These are phyloP conservation scores for Helicoverpa zea DNA, from an alignment of 1,140 invertebrate species.

Conservation along the genomic window DNA sequence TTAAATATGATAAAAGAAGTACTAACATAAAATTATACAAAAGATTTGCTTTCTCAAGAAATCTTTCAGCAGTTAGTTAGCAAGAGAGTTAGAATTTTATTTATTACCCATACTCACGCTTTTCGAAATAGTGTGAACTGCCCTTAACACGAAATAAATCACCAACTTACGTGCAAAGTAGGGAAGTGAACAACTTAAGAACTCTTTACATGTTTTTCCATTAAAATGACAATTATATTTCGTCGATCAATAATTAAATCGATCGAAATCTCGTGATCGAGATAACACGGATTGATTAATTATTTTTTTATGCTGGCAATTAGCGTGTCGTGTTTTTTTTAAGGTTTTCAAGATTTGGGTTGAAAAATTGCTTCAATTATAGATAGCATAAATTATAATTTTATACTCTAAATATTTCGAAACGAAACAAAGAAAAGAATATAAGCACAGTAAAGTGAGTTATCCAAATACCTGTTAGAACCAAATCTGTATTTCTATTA, in stretches of 20 bases:
- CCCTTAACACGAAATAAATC: slow-evolving; percentile 26
- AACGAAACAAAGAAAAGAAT: neutral
- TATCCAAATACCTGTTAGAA: too few relatives aligned
- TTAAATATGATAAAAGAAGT: too few relatives aligned
- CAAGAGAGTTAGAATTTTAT: slow-evolving; percentile 1
- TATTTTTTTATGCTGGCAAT: slow-evolving; percentile 36
- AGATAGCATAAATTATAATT: neutral
- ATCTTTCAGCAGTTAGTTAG: too few relatives aligned
- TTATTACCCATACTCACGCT: slow-evolving; percentile 10
- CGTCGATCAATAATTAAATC: slow-evolving; percentile 28
- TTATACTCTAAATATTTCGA: neutral
- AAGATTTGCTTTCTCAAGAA: too few relatives aligned
- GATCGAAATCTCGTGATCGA: slow-evolving; percentile 21
- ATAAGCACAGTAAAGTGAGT: too few relatives aligned
- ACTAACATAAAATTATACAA: too few relatives aligned
- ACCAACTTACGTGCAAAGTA: neutral
- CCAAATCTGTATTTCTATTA: too few relatives aligned
- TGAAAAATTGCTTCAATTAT: slow-evolving; percentile 26
- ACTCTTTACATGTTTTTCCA: slow-evolving; percentile 26
- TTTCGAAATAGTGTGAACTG: slow-evolving; percentile 5
- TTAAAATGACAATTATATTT: slow-evolving; percentile 36
- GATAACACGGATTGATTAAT: slow-evolving; percentile 41
- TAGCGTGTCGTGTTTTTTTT: slow-evolving; percentile 4
- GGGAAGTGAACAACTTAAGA: slow-evolving; percentile 9
- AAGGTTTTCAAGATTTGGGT: neutral